A percentile compares a stretch with the other conserved stretches of the same genome.
Evolutionary conservation across 2,797 vertebrate genomes (phyloP).

Genomic region (Acanthurus lineatus): DNA sequence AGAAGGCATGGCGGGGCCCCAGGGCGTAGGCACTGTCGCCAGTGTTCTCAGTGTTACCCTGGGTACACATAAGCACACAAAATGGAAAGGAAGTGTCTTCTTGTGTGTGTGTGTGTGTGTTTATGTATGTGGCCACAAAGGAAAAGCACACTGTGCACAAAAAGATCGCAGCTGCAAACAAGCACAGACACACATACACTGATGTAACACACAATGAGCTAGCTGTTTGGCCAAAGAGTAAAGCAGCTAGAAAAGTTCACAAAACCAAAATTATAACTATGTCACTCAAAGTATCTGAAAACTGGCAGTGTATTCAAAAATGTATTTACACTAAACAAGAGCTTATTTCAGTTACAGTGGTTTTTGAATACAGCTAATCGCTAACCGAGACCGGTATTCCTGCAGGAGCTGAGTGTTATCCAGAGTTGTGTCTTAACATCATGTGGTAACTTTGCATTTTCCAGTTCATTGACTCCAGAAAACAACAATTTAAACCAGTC

Average conservation of each 20-base stretch:
- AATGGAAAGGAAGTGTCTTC: conserved; percentile 65
- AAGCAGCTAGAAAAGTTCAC: conserved; percentile 26
- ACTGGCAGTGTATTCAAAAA: conserved; percentile 12
- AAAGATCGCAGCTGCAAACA: conserved; percentile 53
- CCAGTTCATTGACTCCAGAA: conserved; percentile 35
- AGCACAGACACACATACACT: conserved; percentile 16
- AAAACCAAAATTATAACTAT: conserved; percentile 17
- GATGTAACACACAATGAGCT: conserved; percentile 37
- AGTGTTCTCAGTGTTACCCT: conserved; percentile 67
- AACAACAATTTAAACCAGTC: conserved; percentile 56
- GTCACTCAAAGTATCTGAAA: conserved; percentile 6
- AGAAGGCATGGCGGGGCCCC: conserved; percentile 66
- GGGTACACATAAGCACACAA: conserved; percentile 52
- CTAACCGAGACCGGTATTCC: neutral
- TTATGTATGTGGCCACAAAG: conserved; percentile 30
- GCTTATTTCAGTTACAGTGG: neutral
- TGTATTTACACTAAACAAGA: conserved; percentile 15
- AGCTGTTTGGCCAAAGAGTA: conserved; percentile 33
- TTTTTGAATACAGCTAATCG: neutral
- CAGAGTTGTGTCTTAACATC: conserved; percentile 17
- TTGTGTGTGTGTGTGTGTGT: conserved; percentile 25
- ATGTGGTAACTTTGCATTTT: conserved; percentile 38
- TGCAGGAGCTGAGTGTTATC: conserved; percentile 14
- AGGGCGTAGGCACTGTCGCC: conserved; percentile 78
- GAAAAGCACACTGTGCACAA: conserved; percentile 35